Base-by-base conservation (phyloP, 2,797 vertebrate genomes). In the Menidia menidia region DNA sequence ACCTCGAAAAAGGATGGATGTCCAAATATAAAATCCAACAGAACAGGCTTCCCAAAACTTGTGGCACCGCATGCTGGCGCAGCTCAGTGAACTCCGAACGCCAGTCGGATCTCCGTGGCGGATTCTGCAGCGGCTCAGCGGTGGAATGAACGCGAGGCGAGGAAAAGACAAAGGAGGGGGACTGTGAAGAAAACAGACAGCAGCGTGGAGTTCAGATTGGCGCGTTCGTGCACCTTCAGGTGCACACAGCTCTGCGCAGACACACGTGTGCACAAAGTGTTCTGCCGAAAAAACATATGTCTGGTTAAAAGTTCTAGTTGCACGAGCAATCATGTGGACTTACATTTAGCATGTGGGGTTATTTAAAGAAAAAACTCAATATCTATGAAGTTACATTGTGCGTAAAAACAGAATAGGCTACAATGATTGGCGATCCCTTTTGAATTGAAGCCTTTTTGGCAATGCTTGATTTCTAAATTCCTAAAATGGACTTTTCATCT, bases 1-100 rank as follows among this genome's bases (percentile, higher is more conserved):
- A 93, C 92, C 92, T 91, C 53, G 88, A 70, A 93, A 85, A 59
- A 91, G 84, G n/a, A 91, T 31, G n/a, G 75, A 68, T 4, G 80
- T 81, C 72, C 82, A 91, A 33, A 93, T 51, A 58, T 87, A 92
- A 75, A 92, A 80, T 67, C 88, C 89, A 75, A 89, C 2, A 45
- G 82, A 87, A 70, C 73, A 85, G 0, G 83, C 67, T 78, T 74
- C 84, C 87, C 78, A 87, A 77, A 89, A 92, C 86, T 89, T 93
- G 70, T 74, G 79, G 80, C 79, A 78, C 69, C 79, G 83, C 92
- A 93, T 93, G 77, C 61, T 88, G 80, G 73, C 72, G 64, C 54
- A 67, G 78, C 61, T 61, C 52, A 18, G 52, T 41, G 62, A 60
- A 68, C 71, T 70, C 75, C 64, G 44, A 63, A 73, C 30, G 54